Evolutionary conservation across 2,888 invertebrate genomes (phyloP), one percentile per base, ranked within the genome.

Genomic region (Cybosia mesomella): DNA sequence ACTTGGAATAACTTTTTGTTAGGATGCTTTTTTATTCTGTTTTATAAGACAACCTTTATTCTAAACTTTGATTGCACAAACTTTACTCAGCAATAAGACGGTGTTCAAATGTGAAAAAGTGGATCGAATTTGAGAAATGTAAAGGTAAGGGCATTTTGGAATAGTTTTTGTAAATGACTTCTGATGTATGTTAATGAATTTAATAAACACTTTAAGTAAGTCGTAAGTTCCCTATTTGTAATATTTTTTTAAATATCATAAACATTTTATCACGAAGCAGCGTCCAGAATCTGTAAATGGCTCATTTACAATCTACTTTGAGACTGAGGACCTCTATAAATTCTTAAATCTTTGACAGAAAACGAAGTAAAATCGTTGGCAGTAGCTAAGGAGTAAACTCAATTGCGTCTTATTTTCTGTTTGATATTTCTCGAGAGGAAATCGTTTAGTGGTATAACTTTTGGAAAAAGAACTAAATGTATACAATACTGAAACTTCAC

Each of bases 1-100:
- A 76, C 76, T 79, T 58, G 73, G 77, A 76, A 79, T 73, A 81
- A 79, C 72, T 80, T 81, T 72, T 80, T 70, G 65, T 66, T 58
- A 65, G 64, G 67, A 72, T 73, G 67, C 72, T 77, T 79, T 86
- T 58, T 86, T 81, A 83, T 83, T 81, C 73, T 69, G 65, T 68
- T 73, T 76, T 82, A 83, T 85, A 83, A 84, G 81, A 70, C 76
- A 82, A 83, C 82, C 81, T 75, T 80, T 83, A 84, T 84, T 84
- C 79, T 77, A 75, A 85, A 84, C 83, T 85, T 86, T 84, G 83
- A 84, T 82, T 85, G 82, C 77, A 78, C 79, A 83, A 57, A 80
- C 79, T 79, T 82, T 79, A 81, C 81, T 77, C 71, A 74, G 69
- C 75, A 79, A 70, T 79, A 76, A 77, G 76, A 76, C 77, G 78